Conservation (phyloP, 2,888 invertebrate genomes). For the Gymnosoma rotundatum region DNA sequence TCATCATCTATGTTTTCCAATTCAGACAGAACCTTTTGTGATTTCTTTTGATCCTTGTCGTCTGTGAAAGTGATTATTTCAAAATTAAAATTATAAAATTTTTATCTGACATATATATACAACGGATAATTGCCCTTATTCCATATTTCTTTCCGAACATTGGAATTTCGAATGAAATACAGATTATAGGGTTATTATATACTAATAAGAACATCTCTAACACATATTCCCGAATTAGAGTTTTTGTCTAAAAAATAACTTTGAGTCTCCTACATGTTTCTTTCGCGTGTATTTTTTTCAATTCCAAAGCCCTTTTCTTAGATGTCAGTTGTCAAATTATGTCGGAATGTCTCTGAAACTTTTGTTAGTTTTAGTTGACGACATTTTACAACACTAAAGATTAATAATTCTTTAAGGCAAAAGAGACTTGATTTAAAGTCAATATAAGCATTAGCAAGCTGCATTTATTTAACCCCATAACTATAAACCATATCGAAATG, state of each 20-base stretch:
- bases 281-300: not conserved
- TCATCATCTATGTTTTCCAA: slow-evolving; percentile 97
- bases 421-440: too few relatives aligned
- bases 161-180: too few relatives aligned
- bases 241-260: too few relatives aligned
- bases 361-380: slow-evolving; percentile 44
- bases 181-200: too few relatives aligned
- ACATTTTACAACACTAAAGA: slow-evolving; percentile 47
- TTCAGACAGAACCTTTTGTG: slow-evolving; percentile 91
- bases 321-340: not conserved
- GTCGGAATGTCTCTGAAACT: slow-evolving; percentile 32
- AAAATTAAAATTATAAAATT: not conserved
- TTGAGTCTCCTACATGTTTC: too few relatives aligned
- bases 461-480: slow-evolving; percentile 4
- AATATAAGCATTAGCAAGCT: slow-evolving; percentile 49
- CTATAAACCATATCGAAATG: slow-evolving; percentile 24
- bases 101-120: not conserved
- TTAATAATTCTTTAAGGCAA: slow-evolving; percentile 6
- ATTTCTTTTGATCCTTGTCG: slow-evolving; percentile 95
- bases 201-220: too few relatives aligned
- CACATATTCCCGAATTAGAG: too few relatives aligned
- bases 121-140: too few relatives aligned
- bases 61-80: slow-evolving; percentile 83
- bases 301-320: not conserved
- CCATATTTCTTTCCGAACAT: too few relatives aligned